Conservation (phyloP, 2,797 vertebrate species). For the Xenops minutus region DNA sequence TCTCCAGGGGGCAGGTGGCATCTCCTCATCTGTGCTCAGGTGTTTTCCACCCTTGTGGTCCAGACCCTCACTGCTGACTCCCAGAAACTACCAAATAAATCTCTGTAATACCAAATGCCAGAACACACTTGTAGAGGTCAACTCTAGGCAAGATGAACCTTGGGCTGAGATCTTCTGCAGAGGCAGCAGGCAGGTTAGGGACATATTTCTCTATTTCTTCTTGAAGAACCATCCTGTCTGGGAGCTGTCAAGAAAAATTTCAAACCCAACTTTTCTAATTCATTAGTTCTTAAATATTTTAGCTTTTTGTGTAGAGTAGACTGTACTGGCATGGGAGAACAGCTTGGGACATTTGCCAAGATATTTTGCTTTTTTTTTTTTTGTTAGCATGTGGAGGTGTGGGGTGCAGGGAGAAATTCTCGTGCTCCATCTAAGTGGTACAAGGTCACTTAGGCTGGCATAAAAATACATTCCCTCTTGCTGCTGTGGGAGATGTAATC, state of each 20-base stretch:
- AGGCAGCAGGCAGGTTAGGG: not conserved
- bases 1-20: not conserved
- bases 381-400: not conserved
- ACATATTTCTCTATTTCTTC: constrained; percentile 36
- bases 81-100: not conserved
- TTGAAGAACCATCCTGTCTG: constrained; percentile 10
- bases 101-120: not conserved
- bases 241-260: constrained; percentile 35
- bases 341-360: not conserved
- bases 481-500: not conserved
- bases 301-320: not conserved
- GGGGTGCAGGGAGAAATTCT: not conserved
- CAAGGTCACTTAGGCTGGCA: not conserved
- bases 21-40: not conserved
- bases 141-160: constrained; percentile 22
- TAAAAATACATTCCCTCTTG: not conserved
- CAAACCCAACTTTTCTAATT: constrained; percentile 52
- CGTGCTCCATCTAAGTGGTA: not conserved
- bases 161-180: not conserved
- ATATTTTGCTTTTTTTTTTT: not conserved
- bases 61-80: not conserved
- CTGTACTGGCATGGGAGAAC: not conserved
- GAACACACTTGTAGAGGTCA: not conserved
- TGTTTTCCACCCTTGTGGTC: not conserved
- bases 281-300: constrained; percentile 31